Conservation (phyloP, 2,797 vertebrate species). For the Lophius americanus region DNA sequence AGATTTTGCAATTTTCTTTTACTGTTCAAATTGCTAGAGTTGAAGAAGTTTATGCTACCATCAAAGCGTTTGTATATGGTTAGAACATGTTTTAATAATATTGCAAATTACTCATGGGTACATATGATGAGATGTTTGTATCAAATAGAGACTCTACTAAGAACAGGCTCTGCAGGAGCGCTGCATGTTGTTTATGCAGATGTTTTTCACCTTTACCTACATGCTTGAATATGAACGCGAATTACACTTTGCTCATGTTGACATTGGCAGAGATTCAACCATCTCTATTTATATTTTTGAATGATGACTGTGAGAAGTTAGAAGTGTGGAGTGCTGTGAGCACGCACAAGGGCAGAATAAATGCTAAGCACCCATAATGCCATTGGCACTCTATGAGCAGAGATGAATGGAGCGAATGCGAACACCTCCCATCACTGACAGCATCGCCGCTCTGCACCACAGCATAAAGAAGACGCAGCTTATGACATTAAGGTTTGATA, state of each 20-base stretch:
- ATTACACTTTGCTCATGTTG: constrained; percentile 50
- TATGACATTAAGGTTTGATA: constrained; percentile 15
- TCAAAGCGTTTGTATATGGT: too few relatives aligned
- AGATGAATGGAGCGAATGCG: constrained; percentile 1
- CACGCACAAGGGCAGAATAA: background rate
- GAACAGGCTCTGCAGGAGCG: constrained; percentile 23
- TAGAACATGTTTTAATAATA: too few relatives aligned
- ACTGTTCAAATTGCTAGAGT: too few relatives aligned
- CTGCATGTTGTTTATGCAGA: constrained; percentile 36
- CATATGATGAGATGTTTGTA: constrained; percentile 54
- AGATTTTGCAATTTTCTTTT: too few relatives aligned
- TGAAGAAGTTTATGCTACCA: too few relatives aligned
- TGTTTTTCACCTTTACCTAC: constrained; percentile 41
- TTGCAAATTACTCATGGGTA: background rate
- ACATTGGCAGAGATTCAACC: constrained; percentile 47
- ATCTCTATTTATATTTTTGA: constrained; percentile 52
- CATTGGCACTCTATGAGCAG: background rate
- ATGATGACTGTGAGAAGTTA: constrained; percentile 8
- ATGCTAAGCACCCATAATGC: background rate
- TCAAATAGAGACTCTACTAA: constrained; percentile 34
- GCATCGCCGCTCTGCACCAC: constrained; percentile 3
- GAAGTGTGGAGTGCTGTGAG: constrained; percentile 14
- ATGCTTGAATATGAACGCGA: constrained; percentile 64
- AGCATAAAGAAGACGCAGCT: constrained; percentile 29
- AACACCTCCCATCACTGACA: constrained; percentile 7